Percentiles rank a stretch among this genome's conserved stretches.
phyloP scores from a whole-genome alignment of 2,888 invertebrate genomes.

The Limnephilus auricula region DNA sequence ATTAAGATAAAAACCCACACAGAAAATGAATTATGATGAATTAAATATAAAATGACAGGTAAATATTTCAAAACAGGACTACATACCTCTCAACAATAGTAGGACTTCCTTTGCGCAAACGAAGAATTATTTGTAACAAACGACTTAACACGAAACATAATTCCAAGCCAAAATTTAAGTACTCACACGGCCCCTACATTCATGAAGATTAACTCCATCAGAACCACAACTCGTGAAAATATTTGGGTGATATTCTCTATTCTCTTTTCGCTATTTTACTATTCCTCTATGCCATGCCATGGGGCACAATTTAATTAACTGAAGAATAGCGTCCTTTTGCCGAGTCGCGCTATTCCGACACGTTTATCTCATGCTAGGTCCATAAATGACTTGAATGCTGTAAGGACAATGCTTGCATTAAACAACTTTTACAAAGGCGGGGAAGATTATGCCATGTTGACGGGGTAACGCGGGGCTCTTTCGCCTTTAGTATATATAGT shows the following conservation, averaged over 20 bases:
- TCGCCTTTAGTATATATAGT: conserved; percentile 9
- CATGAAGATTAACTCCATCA: conserved; percentile 6
- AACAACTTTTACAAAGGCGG: conserved; percentile 53
- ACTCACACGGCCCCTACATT: not conserved
- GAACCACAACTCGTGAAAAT: not conserved
- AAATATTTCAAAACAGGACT: too few species aligned
- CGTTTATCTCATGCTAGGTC: conserved; percentile 48
- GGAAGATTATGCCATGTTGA: conserved; percentile 45
- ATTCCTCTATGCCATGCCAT: not conserved
- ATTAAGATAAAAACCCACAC: too few species aligned
- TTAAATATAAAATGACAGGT: too few species aligned
- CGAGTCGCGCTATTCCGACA: conserved; percentile 36
- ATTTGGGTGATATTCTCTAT: not conserved
- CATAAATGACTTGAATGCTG: conserved; percentile 33
- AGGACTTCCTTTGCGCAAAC: not conserved
- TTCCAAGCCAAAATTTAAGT: not conserved
- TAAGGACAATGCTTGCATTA: conserved; percentile 53
- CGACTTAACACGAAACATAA: not conserved
- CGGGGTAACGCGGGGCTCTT: conserved; percentile 12
- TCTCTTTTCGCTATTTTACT: not conserved
- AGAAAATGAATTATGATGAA: too few species aligned
- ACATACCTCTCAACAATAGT: too few species aligned
- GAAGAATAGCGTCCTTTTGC: conserved; percentile 23
- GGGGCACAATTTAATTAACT: conserved; percentile 46
- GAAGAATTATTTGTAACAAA: not conserved